A percentile compares a stretch with the other conserved stretches of the same genome.
Conservation (phyloP, 2,888 invertebrate species). For the Bruchidius siliquastri region DNA sequence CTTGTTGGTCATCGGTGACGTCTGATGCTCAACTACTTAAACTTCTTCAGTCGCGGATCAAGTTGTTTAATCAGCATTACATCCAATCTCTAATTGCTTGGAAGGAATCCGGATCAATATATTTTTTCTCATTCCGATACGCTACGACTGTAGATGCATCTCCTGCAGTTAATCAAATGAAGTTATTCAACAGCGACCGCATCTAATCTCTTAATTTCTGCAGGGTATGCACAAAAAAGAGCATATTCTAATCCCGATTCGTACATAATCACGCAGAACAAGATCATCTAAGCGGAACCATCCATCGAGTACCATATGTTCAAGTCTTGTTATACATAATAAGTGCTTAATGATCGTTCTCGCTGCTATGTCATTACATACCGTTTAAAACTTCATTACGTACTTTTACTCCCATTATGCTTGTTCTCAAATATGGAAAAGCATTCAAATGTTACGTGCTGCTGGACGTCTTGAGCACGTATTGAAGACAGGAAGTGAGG, state of each 20-base stretch:
- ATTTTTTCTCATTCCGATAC: not conserved
- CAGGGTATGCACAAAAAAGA: not conserved
- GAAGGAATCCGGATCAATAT: not conserved
- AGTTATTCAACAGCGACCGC: not conserved
- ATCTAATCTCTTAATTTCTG: not conserved
- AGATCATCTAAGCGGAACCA: slow-evolving; percentile 20
- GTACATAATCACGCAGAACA: slow-evolving; percentile 1
- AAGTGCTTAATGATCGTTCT: slow-evolving; percentile 11
- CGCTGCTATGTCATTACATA: slow-evolving; percentile 12
- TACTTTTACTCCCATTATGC: slow-evolving; percentile 7
- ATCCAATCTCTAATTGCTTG: not conserved
- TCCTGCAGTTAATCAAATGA: not conserved
- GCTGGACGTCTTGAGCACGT: slow-evolving; percentile 1
- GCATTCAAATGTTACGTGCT: slow-evolving; percentile 5
- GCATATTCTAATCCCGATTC: not conserved
- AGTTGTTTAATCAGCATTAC: not conserved
- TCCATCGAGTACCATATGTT: slow-evolving; percentile 21
- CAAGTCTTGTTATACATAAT: slow-evolving; percentile 12
- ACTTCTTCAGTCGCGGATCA: not conserved
- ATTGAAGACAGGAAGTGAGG: not conserved
- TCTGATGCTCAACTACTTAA: too few species aligned
- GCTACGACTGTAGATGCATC: not conserved
- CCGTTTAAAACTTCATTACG: slow-evolving; percentile 15
- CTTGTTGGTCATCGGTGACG: too few species aligned
- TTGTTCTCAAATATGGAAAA: slow-evolving; percentile 7